Base-by-base conservation (phyloP, 1,140 invertebrate genomes). In the Heliconius congener region DNA sequence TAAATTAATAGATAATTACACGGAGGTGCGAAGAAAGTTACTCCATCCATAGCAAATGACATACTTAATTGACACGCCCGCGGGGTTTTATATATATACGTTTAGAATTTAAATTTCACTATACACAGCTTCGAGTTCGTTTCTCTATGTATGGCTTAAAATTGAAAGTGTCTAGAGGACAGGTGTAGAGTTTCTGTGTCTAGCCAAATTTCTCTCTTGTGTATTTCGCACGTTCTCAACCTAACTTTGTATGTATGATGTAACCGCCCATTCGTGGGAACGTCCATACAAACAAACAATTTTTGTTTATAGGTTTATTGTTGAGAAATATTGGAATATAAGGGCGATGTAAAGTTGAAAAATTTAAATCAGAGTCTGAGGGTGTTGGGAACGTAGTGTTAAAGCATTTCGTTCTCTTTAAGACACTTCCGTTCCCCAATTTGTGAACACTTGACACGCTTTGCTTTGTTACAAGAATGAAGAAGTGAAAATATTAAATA, bases 151-250 rank as follows among this genome's bases (percentile, higher is more conserved):
- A 66, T 57, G 16, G 72, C 74, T 81, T 46, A 77, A 83, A 86
- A 86, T 76, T 80, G 78, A 80, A 84, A 80, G 81, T 84, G 74
- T 66, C 55, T 30, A 23, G 6, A 34, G 71, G 76, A 50, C 76
- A 70, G 23, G 74, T 71, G 71, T 74, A 78, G 50, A n/a, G 60
- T 74, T 76, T 70, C 57, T 70, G 27, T 74, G 8, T 70, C 8
- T 70, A 27, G 55, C 30, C 11, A 19, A 85, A 85, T 88, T 88
- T 88, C 84, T 78, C 86, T 82, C 70, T 83, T 86, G 84, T 86
- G 81, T 88, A 85, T 85, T 89, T 89, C 86, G 87, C 88, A 88
- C 88, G 88, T 89, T 89, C 86, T 86, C 82, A 83, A 83, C 77
- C 57, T 73, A 76, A 82, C 75, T 77, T 81, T 74, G 75, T 77